phyloP scores from a whole-genome alignment of 2,888 invertebrate species.

The Caenorhabditis macrosperma region DNA sequence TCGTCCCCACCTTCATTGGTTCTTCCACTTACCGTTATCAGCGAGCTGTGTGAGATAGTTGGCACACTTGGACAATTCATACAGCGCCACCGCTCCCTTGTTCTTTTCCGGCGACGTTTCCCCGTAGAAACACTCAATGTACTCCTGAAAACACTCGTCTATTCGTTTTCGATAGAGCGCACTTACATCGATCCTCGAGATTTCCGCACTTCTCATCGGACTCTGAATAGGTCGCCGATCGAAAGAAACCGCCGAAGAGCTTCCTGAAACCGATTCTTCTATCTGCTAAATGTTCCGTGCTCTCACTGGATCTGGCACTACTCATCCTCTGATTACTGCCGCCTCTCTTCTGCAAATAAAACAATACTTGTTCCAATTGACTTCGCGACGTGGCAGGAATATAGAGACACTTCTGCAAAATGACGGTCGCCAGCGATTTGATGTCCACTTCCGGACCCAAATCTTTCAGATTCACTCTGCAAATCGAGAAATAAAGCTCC shows the following conservation, averaged over 20 bases:
- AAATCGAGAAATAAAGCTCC: constrained; percentile 37
- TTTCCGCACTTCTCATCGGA: constrained; percentile 46
- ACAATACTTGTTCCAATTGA: constrained; percentile 91
- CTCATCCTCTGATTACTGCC: constrained; percentile 10
- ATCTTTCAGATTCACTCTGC: constrained; percentile 87
- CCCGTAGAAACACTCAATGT: constrained; percentile 92
- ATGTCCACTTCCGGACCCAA: constrained; percentile 89
- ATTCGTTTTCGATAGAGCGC: background rate
- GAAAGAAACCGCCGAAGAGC: constrained; percentile 64
- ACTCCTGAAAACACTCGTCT: constrained; percentile 87
- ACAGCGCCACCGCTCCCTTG: constrained; percentile 89
- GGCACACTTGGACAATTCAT: constrained; percentile 92
- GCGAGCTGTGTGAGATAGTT: constrained; percentile 94
- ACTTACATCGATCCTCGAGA: constrained; percentile 67
- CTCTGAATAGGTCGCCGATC: constrained; percentile 31
- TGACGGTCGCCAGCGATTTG: constrained; percentile 87
- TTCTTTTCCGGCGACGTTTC: constrained; percentile 92
- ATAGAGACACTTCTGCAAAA: constrained; percentile 88
- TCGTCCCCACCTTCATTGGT: too few species aligned
- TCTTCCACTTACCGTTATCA: constrained; percentile 90
- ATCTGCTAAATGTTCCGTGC: too few species aligned
- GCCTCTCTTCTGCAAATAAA: constrained; percentile 87
- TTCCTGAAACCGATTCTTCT: too few species aligned
- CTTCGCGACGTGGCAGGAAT: constrained; percentile 88
- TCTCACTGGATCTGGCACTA: constrained; percentile 37